phyloP scores from a whole-genome alignment of 2,113 vertebrate genomes.

The Thunnus thynnus region DNA sequence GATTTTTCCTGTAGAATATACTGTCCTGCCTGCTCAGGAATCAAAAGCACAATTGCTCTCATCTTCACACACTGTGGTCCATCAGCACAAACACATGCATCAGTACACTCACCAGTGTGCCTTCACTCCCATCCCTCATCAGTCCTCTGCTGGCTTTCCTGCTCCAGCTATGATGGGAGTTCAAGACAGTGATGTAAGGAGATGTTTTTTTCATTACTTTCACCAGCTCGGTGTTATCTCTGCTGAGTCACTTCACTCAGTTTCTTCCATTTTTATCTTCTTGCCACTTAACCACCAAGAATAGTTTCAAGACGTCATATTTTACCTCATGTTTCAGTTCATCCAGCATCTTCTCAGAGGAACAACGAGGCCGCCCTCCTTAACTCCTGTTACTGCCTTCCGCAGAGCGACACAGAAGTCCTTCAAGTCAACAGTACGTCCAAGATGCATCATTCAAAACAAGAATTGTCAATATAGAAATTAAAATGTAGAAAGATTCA shows the following conservation, averaged over 20 bases:
- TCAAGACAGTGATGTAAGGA: constrained; percentile 65
- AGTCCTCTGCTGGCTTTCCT: constrained; percentile 20
- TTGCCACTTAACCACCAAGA: background rate
- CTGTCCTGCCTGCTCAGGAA: background rate
- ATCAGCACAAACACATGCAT: constrained; percentile 80
- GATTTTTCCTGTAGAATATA: no score
- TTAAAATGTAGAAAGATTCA: background rate
- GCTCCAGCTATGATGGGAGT: constrained; percentile 65
- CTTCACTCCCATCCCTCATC: constrained; percentile 86
- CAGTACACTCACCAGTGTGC: constrained; percentile 84
- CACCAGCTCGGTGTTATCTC: background rate
- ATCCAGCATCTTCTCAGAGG: constrained; percentile 87
- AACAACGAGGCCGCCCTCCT: constrained; percentile 82
- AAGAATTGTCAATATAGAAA: background rate
- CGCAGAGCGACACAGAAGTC: constrained; percentile 86
- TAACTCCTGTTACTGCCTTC: constrained; percentile 88
- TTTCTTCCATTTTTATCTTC: background rate
- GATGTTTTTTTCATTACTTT: background rate
- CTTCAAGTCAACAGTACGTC: constrained; percentile 89
- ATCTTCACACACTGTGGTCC: constrained; percentile 27
- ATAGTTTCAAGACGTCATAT: background rate
- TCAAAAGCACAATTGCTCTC: background rate
- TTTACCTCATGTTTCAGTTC: constrained; percentile 80
- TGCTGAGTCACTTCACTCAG: background rate
- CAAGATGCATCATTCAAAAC: background rate